Base-by-base conservation (phyloP, 2,888 invertebrate species). In the Diaprepes abbreviatus region DNA sequence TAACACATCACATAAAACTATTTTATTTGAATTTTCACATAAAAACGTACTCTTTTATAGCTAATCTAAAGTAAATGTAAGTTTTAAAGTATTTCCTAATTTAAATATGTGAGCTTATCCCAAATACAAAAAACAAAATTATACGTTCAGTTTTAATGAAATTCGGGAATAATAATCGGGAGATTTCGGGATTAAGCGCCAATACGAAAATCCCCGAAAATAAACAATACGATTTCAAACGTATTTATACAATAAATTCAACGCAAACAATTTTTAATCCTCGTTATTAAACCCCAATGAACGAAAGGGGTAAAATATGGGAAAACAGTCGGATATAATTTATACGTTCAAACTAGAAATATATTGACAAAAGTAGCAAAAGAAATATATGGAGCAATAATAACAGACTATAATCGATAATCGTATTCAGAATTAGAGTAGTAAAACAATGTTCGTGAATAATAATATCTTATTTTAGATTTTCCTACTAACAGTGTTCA, bases 211-310 rank as follows among this genome's bases (percentile, higher is more conserved):
- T 28, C 50, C 28, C 62, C 36, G 50, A 48, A 62, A 62, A 62
- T 48, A 62, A 62, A 62, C 62, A 62, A 50, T 48, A 33, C 33
- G 24, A 33, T 40, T 40, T 43, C 62, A 45, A 24, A 17, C 62
- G 62, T 62, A 52, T 62, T 62, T 62, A 62, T 48, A 62, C 50
- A 36, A 62, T 62, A 62, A 62, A 62, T 62, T 62, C 48, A 62
- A 62, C 62, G 62, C 62, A 62, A 62, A 62, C 62, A 62, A 62
- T 62, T 62, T 62, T 62, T 62, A 62, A 62, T 62, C 62, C 45
- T 21, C 36, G 50, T 50, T 50, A 35, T 36, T 36, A 35, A 43
- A 33, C 33, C 50, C 50, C 35, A 40, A 43, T 59, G 24, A 28
- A 40, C 36, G 57, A 40, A 40, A 58, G 16, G 16, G 35, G 54